phyloP scores from a whole-genome alignment of 2,113 vertebrate species.

The Neofelis nebulosa region DNA sequence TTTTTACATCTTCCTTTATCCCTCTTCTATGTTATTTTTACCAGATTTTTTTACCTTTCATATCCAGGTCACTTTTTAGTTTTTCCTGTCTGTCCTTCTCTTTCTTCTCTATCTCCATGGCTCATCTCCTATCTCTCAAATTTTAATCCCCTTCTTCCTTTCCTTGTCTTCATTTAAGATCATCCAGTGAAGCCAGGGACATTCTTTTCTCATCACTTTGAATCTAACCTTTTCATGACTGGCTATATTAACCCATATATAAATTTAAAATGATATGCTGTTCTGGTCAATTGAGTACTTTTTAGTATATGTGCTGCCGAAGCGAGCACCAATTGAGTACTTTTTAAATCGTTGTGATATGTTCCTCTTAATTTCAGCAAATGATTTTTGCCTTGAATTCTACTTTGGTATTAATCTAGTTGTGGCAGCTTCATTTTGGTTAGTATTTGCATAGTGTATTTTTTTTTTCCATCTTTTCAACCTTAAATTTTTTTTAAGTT shows the following conservation, averaged over 20 bases:
- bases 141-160: background rate
- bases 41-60: background rate
- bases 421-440: background rate
- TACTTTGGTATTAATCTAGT: constrained; percentile 12
- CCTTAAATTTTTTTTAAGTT: background rate
- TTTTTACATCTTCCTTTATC: background rate
- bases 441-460: background rate
- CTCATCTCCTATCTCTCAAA: background rate
- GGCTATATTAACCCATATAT: background rate
- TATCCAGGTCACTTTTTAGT: background rate
- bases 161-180: background rate
- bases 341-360: background rate
- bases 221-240: background rate
- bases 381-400: background rate
- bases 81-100: background rate
- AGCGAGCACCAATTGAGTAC: background rate
- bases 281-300: background rate
- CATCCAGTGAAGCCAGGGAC: background rate
- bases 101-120: background rate
- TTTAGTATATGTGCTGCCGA: no score
- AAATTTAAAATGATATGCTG: constrained; percentile 8
- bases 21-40: background rate
- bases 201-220: background rate
- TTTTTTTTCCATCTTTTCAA: background rate
- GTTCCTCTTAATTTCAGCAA: background rate